Evolutionary conservation across 2,888 invertebrate species (phyloP).

Genomic region (Torymus auratus): DNA sequence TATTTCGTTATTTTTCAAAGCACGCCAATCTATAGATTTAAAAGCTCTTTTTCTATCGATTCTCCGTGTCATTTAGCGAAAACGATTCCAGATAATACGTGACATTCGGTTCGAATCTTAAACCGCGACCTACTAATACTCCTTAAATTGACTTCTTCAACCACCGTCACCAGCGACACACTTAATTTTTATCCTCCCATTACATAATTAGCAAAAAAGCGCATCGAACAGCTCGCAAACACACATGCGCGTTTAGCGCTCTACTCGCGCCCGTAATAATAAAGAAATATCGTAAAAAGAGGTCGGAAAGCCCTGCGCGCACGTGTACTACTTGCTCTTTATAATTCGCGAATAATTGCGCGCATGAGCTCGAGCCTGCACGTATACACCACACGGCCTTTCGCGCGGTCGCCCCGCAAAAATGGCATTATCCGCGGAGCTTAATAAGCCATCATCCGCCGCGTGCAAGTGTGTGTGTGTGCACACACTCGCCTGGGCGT

Average conservation of each 20-base stretch:
- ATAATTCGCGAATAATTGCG: conserved; percentile 57
- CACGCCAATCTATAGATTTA: too few relatives aligned
- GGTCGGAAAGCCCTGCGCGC: neutral
- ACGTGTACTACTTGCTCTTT: neutral
- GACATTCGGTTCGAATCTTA: too few relatives aligned
- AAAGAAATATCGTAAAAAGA: conserved; percentile 39
- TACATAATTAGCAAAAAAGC: too few relatives aligned
- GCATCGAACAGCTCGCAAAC: neutral
- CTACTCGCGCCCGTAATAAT: conserved; percentile 17
- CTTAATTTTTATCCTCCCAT: neutral
- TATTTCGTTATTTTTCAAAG: too few relatives aligned
- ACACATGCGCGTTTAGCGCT: neutral
- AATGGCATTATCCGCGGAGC: conserved; percentile 59
- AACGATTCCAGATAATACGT: too few relatives aligned
- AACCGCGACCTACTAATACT: too few relatives aligned
- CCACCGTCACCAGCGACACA: too few relatives aligned
- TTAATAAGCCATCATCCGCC: conserved; percentile 52
- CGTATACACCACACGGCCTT: too few relatives aligned
- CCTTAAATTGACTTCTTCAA: too few relatives aligned
- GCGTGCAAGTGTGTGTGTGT: neutral
- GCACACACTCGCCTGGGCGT: conserved; percentile 5
- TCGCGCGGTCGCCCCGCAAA: conserved; percentile 29
- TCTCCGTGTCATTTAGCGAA: too few relatives aligned
- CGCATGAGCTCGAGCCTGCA: conserved; percentile 23
- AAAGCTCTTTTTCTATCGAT: too few relatives aligned